Percentiles rank a stretch among this genome's conserved stretches.
Conservation (phyloP, 1,140 invertebrate genomes). For the Drosophila paulistorum region DNA sequence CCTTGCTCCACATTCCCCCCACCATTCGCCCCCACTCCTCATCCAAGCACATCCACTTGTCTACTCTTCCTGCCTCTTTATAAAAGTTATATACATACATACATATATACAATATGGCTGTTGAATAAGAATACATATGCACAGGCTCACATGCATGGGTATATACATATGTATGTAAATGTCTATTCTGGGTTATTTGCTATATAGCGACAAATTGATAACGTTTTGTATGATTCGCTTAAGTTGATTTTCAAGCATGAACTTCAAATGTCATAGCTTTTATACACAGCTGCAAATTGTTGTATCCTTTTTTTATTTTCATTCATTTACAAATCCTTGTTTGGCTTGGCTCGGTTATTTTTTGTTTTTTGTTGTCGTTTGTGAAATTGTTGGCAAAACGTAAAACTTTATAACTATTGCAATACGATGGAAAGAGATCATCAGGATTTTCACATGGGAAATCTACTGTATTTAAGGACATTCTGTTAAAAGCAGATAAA, state of each 20-base stretch:
- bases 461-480: too few relatives aligned
- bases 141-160: not conserved
- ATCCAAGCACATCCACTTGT: not conserved
- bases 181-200: slow-evolving; percentile 51
- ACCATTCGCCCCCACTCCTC: not conserved
- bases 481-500: too few relatives aligned
- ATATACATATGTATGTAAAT: slow-evolving; percentile 14
- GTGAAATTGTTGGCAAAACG: not conserved
- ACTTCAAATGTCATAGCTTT: slow-evolving; percentile 43
- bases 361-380: too few relatives aligned
- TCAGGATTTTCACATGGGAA: too few relatives aligned
- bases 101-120: not conserved
- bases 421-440: not conserved
- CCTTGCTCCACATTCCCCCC: not conserved
- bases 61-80: not conserved
- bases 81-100: not conserved
- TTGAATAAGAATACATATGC: slow-evolving; percentile 1
- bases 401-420: not conserved
- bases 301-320: slow-evolving; percentile 11
- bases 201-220: slow-evolving; percentile 82
- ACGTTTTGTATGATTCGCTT: slow-evolving; percentile 77
- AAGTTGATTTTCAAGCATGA: slow-evolving; percentile 77
- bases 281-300: slow-evolving; percentile 10
- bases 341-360: too few relatives aligned
- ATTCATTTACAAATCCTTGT: not conserved